A percentile compares a stretch with the other conserved stretches of the same genome.
Evolutionary conservation across 2,113 vertebrate species (phyloP).

Genomic region (Ariopsis seemanni): DNA sequence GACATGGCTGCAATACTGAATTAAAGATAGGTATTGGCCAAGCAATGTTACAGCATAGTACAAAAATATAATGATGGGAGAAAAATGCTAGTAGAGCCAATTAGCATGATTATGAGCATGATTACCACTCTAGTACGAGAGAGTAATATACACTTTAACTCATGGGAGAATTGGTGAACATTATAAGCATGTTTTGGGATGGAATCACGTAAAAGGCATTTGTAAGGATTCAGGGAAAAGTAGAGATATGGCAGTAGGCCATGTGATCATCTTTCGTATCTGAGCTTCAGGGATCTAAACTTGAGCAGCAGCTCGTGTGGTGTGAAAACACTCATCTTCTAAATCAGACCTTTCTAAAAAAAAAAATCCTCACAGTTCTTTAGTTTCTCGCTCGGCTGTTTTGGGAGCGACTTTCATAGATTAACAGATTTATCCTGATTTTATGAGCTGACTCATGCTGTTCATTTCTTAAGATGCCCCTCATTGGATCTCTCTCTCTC

Average conservation of each 20-base stretch:
- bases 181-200: background rate
- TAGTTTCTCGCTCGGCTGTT: background rate
- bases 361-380: background rate
- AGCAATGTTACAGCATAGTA: background rate
- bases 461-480: background rate
- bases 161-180: background rate
- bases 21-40: background rate
- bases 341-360: conserved; percentile 6
- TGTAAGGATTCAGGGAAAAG: background rate
- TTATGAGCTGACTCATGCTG: background rate
- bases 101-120: background rate
- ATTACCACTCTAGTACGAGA: background rate
- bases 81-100: too few species aligned
- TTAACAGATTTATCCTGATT: conserved; percentile 8
- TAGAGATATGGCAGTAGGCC: background rate
- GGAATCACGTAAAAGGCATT: background rate
- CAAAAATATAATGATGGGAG: background rate
- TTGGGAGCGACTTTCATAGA: background rate
- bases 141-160: background rate
- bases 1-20: background rate
- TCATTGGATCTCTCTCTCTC: background rate
- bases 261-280: background rate
- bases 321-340: conserved; percentile 13
- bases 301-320: background rate
- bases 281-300: background rate